phyloP scores from a whole-genome alignment of 2,797 vertebrate species.

The Leuciscus waleckii region DNA sequence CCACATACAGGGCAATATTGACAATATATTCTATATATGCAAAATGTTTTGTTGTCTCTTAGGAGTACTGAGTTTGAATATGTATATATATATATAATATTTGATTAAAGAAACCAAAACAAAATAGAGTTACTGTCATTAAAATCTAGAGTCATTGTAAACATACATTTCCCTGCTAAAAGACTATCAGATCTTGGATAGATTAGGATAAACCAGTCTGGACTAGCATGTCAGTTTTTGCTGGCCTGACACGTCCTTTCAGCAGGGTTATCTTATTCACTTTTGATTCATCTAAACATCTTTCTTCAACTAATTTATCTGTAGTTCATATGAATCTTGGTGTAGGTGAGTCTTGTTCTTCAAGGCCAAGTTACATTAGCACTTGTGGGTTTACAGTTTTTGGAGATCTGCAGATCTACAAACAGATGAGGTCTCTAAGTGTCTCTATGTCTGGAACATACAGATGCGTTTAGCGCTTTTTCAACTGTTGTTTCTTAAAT shows the following conservation, averaged over 20 bases:
- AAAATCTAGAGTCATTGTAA: background rate
- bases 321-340: conserved; percentile 2
- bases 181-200: background rate
- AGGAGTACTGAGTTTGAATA: conserved; percentile 8
- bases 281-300: background rate
- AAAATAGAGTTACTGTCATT: background rate
- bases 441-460: conserved; percentile 64
- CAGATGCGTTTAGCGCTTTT: conserved; percentile 41
- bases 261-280: background rate
- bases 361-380: conserved; percentile 5
- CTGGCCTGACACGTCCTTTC: background rate
- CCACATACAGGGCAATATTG: conserved; percentile 34
- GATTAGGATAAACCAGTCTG: conserved; percentile 1
- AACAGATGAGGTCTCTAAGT: conserved; percentile 30
- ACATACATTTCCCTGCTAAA: background rate
- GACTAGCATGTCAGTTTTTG: background rate
- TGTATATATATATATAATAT: conserved; percentile 13
- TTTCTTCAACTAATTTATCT: conserved; percentile 22
- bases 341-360: background rate
- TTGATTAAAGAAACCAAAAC: conserved; percentile 8
- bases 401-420: conserved; percentile 24
- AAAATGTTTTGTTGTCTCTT: conserved; percentile 10
- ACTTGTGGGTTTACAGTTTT: conserved; percentile 43
- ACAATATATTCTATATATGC: conserved; percentile 38
- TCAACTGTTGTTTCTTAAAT: conserved; percentile 31